These are phyloP conservation scores for Mya arenaria DNA, from an alignment of 1,140 invertebrate genomes.

Conservation along the genomic window DNA sequence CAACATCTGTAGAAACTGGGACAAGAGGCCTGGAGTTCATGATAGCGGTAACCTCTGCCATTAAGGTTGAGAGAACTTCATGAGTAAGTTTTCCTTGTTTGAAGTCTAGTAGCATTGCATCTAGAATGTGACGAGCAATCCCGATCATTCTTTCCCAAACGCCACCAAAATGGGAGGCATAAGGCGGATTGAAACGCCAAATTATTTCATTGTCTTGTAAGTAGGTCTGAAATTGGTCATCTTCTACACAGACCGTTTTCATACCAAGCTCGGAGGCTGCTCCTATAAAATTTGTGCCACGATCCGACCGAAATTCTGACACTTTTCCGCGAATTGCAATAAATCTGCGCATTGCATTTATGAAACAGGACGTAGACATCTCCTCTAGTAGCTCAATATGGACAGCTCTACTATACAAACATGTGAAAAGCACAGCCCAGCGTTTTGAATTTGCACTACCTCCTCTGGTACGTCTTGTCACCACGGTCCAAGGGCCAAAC, in stretches of 20 bases:
- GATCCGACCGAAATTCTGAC: constrained; percentile 13
- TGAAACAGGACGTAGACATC: constrained; percentile 50
- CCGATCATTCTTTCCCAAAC: constrained; percentile 63
- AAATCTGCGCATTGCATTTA: constrained; percentile 49
- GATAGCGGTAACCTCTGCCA: constrained; percentile 18
- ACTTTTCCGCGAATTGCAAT: background rate
- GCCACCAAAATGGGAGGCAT: constrained; percentile 50
- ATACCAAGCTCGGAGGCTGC: no score
- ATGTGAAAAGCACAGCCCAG: constrained; percentile 1
- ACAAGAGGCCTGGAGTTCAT: constrained; percentile 5
- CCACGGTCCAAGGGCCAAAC: background rate
- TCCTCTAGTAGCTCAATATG: constrained; percentile 59
- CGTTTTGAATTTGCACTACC: background rate
- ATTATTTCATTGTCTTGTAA: no score
- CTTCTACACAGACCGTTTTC: no score
- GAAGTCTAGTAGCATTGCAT: constrained; percentile 8
- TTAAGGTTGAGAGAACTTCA: constrained; percentile 21
- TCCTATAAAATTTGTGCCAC: constrained; percentile 56
- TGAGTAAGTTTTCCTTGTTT: background rate
- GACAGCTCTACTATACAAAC: background rate
- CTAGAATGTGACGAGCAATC: constrained; percentile 25
- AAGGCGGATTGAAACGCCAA: no score
- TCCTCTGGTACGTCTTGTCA: background rate
- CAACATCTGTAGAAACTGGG: background rate
- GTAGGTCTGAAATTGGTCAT: no score